Percentiles rank a stretch among this genome's conserved stretches.
Evolutionary conservation across 2,113 vertebrate species (phyloP).

Genomic region (Phylloscopus trochilus): DNA sequence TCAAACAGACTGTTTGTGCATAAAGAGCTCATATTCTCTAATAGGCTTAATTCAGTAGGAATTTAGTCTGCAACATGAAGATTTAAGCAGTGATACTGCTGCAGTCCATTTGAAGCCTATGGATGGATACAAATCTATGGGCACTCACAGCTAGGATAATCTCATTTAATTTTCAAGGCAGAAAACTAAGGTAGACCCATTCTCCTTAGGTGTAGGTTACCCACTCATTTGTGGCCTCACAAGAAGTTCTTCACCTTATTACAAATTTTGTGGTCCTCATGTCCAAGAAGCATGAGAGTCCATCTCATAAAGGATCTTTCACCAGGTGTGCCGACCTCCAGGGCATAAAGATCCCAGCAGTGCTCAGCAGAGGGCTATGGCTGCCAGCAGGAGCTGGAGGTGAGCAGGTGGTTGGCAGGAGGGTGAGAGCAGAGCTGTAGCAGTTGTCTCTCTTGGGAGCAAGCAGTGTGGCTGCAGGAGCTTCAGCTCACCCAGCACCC

Average conservation of each 20-base stretch:
- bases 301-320: background rate
- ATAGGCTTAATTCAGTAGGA: background rate
- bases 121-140: background rate
- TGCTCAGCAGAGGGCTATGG: background rate
- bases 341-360: background rate
- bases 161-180: background rate
- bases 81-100: background rate
- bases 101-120: background rate
- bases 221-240: background rate
- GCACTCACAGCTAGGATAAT: background rate
- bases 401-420: background rate
- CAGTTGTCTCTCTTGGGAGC: background rate
- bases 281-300: accelerated
- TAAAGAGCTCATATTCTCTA: background rate
- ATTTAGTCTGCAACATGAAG: background rate
- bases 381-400: background rate
- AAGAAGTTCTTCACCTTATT: background rate
- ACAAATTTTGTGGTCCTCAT: background rate
- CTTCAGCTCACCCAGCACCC: background rate
- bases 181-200: background rate
- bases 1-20: background rate
- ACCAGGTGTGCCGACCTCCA: background rate
- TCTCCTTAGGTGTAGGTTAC: background rate
- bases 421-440: background rate
- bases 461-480: background rate